Percentiles rank a stretch among this genome's conserved stretches.
These are phyloP conservation scores for Epinotia ramella DNA, from an alignment of 2,888 invertebrate species.

Conservation along the genomic window DNA sequence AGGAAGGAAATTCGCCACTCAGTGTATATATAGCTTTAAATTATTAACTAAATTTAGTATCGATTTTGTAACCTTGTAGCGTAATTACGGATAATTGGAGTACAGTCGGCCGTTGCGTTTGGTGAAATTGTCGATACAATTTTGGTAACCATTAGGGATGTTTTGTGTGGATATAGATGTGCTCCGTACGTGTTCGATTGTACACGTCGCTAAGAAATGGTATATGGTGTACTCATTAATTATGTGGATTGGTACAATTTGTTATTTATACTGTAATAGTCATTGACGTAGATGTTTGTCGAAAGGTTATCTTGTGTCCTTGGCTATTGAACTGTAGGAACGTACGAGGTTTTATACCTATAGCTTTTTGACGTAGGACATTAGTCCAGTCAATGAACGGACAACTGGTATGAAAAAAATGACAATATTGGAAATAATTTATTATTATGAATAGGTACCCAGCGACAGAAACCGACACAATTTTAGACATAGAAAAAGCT, in stretches of 20 bases:
- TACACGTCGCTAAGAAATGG: conserved; percentile 4
- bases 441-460: too few relatives aligned
- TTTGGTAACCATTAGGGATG: background rate
- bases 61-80: conserved; percentile 14
- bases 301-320: background rate
- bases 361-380: too few relatives aligned
- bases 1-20: conserved; percentile 17
- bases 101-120: background rate
- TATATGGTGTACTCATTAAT: conserved; percentile 3
- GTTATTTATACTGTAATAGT: background rate
- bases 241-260: background rate
- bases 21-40: conserved; percentile 13
- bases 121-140: background rate
- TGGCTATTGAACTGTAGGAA: background rate
- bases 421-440: too few relatives aligned
- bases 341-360: background rate
- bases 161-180: background rate
- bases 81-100: conserved; percentile 31
- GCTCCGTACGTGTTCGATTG: background rate
- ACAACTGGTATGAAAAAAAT: too few relatives aligned
- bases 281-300: background rate
- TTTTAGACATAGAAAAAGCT: too few relatives aligned
- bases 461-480: too few relatives aligned
- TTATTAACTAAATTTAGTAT: conserved; percentile 22
- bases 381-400: too few relatives aligned